phyloP scores from a whole-genome alignment of 2,888 invertebrate species.

The Adineta ricciae region DNA sequence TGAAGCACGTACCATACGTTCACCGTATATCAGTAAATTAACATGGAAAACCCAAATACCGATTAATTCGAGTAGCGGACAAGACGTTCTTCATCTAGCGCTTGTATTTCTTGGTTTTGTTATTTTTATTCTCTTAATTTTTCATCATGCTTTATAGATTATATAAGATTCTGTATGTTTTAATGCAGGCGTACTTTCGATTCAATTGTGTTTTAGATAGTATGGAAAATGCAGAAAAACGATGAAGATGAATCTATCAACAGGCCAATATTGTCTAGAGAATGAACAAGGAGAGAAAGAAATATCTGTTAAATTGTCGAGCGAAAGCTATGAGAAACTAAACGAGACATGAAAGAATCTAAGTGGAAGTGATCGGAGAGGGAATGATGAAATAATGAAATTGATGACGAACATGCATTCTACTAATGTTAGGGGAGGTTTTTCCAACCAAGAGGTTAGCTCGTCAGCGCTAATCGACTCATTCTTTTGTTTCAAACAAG shows the following conservation, averaged over 20 bases:
- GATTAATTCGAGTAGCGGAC: not conserved
- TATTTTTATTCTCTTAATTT: not conserved
- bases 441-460: not conserved
- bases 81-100: not conserved
- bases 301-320: not conserved
- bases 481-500: constrained; percentile 7
- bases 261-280: not conserved
- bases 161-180: not conserved
- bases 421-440: not conserved
- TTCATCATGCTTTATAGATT: not conserved
- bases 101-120: not conserved
- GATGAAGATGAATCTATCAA: not conserved
- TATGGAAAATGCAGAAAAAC: not conserved
- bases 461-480: constrained; percentile 1
- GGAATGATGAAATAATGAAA: not conserved
- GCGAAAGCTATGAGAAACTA: not conserved
- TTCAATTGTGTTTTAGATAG: not conserved
- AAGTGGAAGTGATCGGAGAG: constrained; percentile 7
- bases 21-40: not conserved
- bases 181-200: not conserved
- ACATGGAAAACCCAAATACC: not conserved
- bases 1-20: not conserved
- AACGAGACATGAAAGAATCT: not conserved
- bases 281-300: not conserved
- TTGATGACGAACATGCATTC: not conserved